These are phyloP conservation scores for Pristionchus arcanus DNA, from an alignment of 2,888 invertebrate species.

Conservation along the genomic window DNA sequence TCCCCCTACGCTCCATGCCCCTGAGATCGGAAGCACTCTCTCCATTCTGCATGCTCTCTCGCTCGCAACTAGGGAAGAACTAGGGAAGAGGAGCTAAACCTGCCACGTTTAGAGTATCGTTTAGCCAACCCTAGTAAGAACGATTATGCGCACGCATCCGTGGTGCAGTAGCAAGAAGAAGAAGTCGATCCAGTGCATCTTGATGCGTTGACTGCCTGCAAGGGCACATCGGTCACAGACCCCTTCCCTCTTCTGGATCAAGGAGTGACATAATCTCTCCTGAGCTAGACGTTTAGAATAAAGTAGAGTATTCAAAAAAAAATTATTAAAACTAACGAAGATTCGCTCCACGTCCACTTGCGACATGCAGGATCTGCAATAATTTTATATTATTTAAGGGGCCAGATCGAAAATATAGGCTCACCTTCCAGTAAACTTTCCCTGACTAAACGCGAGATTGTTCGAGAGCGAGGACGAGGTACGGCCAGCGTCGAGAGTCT, in stretches of 20 bases:
- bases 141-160: neutral
- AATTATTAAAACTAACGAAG: neutral
- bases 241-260: too few species aligned
- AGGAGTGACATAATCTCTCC: too few species aligned
- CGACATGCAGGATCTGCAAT: neutral
- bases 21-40: too few species aligned
- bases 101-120: too few species aligned
- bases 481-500: neutral
- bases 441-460: neutral
- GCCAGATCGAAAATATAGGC: neutral
- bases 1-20: too few species aligned
- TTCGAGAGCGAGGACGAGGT: neutral
- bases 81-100: too few species aligned
- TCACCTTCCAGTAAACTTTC: neutral
- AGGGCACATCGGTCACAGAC: too few species aligned
- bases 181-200: neutral
- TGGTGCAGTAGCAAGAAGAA: neutral
- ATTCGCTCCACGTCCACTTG: neutral
- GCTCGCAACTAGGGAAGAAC: too few species aligned
- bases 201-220: neutral
- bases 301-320: too few species aligned
- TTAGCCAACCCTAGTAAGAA: too few species aligned
- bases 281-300: too few species aligned
- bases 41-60: too few species aligned
- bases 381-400: neutral